A percentile compares a stretch with the other conserved stretches of the same genome.
Conservation (phyloP, 2,888 invertebrate genomes). For the Phortica okadai region DNA sequence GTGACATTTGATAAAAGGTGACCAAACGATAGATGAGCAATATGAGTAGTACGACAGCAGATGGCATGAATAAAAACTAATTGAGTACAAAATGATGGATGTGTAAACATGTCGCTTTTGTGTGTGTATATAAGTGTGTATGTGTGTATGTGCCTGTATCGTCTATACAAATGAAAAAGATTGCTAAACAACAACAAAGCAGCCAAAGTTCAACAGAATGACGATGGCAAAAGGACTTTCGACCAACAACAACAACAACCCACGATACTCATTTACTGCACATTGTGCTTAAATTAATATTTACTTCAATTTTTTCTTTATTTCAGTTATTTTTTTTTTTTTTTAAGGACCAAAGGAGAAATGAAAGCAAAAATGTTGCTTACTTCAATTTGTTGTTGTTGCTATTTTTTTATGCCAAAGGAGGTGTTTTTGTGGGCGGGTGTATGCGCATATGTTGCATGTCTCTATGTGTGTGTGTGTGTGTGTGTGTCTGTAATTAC, state of each 20-base stretch:
- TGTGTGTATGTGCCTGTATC: no score
- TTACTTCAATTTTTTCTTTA: not conserved
- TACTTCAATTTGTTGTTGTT: not conserved
- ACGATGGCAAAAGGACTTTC: no score
- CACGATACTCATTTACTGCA: not conserved
- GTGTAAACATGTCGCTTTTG: not conserved
- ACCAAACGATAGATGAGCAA: not conserved
- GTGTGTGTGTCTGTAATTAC: conserved; percentile 10
- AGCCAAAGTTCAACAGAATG: not conserved
- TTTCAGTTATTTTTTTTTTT: not conserved
- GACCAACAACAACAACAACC: not conserved
- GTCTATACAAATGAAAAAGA: no score
- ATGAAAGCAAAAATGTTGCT: not conserved
- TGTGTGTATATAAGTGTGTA: no score
- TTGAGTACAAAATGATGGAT: conserved; percentile 16
- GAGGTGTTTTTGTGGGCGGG: no score
- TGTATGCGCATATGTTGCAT: no score
- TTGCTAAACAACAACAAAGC: not conserved
- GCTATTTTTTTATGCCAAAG: no score
- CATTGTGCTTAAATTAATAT: conserved; percentile 19
- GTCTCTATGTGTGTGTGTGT: not conserved
- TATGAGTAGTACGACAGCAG: not conserved
- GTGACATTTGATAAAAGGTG: not conserved
- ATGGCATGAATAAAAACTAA: conserved; percentile 18
- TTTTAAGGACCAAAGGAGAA: not conserved